Evolutionary conservation across 2,113 vertebrate species (phyloP), one percentile per base, ranked within the genome.

Genomic region (Pachypanchax playfairii): DNA sequence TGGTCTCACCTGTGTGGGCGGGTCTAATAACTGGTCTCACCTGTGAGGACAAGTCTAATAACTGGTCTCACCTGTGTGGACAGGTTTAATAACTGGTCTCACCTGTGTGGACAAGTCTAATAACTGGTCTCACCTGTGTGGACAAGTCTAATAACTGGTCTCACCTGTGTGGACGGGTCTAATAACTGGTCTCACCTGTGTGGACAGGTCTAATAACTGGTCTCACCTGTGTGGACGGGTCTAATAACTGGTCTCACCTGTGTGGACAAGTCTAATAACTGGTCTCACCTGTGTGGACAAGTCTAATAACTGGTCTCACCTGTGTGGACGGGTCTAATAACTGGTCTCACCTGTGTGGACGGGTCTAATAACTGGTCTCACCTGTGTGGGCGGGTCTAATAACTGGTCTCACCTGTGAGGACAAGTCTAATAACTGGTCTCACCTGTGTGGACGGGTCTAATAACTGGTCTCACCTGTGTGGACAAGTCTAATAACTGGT

Each of bases 301-400:
- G n/a, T n/a, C n/a, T n/a, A n/a, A n/a, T n/a, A n/a, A n/a, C n/a
- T n/a, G 41, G 17, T 26, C 31, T 15, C 31, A 26, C 65, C 65
- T 98, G 97, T 0, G 96, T 96, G 28, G 95, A 93, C 58, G 98
- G 97, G 87, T n/a, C n/a, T n/a, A n/a, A n/a, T n/a, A n/a, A n/a
- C n/a, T n/a, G 41, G 17, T 26, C 31, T 15, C 31, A 26, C 65
- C 65, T 98, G 97, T 0, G 96, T 96, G 28, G 95, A 93, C 58
- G 98, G 97, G 87, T n/a, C n/a, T n/a, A n/a, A n/a, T n/a, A n/a
- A n/a, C n/a, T n/a, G 41, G 17, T 26, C 31, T 15, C 31, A 26
- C 65, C 65, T 98, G 97, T 0, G 96, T 96, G 28, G 95, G 93
- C 58, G 98, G 97, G 87, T n/a, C n/a, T n/a, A n/a, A n/a, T n/a